These are phyloP conservation scores for Palythoa heliodiscus DNA, from an alignment of 92 coral and sea anemone species.

Conservation along the genomic window DNA sequence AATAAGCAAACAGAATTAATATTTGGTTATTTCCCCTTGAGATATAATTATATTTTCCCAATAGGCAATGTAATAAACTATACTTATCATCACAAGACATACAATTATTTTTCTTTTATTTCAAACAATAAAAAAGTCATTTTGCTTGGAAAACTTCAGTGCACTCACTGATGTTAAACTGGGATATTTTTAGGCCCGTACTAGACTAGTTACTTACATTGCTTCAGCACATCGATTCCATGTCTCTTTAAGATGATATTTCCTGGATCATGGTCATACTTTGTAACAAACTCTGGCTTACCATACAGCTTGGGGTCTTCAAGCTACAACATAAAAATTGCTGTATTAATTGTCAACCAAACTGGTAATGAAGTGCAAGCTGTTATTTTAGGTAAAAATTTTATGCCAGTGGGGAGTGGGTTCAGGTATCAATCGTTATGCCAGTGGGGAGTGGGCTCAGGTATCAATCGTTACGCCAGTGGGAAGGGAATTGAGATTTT, in stretches of 20 bases:
- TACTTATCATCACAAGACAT: no score
- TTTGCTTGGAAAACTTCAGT: not conserved
- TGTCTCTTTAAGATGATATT: constrained; percentile 79
- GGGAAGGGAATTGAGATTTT: no score
- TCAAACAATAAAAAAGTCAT: not conserved
- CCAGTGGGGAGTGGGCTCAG: no score
- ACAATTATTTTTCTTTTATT: no score
- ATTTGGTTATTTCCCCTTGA: no score
- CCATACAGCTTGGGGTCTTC: constrained; percentile 73
- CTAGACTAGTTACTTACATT: constrained; percentile 61
- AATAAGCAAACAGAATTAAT: no score
- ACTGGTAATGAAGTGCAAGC: not conserved
- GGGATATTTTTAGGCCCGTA: not conserved
- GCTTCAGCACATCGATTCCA: constrained; percentile 71
- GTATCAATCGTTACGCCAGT: no score
- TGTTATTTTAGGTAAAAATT: no score
- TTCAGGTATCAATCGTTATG: no score
- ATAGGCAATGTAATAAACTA: no score
- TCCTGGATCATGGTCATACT: constrained; percentile 81
- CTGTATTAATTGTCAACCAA: not conserved
- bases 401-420: no score
- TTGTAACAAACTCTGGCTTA: constrained; percentile 75
- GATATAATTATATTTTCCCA: no score
- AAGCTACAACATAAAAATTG: constrained; percentile 36
- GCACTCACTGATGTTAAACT: not conserved